These are phyloP conservation scores for Pitangus sulphuratus DNA, from an alignment of 2,797 vertebrate species.

Conservation along the genomic window DNA sequence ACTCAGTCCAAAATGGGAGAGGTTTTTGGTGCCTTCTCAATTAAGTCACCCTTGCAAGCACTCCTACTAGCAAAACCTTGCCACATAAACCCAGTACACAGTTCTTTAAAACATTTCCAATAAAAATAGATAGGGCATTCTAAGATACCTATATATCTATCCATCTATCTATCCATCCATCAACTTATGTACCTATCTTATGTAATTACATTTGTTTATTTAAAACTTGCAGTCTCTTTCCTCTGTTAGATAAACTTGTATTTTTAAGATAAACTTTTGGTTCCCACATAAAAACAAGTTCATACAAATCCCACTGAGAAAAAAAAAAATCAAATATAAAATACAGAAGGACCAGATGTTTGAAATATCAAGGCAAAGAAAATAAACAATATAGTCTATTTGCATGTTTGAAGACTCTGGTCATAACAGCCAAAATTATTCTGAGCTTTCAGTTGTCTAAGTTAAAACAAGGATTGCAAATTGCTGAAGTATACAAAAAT, in stretches of 20 bases:
- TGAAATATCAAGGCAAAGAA: not conserved
- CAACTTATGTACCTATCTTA: not conserved
- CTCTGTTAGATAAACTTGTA: not conserved
- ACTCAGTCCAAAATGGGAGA: not conserved
- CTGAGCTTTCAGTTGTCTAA: not conserved
- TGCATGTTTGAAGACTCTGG: not conserved
- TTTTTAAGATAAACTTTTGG: not conserved
- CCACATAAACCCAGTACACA: not conserved
- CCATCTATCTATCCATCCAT: not conserved
- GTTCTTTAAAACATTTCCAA: not conserved
- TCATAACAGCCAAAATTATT: not conserved
- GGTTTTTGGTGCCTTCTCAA: not conserved
- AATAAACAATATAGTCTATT: not conserved
- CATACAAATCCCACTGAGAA: not conserved
- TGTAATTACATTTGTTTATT: not conserved
- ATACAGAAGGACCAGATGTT: not conserved
- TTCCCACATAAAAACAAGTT: not conserved
- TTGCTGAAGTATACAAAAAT: not conserved
- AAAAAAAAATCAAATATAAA: not conserved
- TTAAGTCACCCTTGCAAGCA: not conserved
- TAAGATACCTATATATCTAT: not conserved
- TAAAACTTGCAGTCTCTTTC: not conserved
- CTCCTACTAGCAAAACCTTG: not conserved
- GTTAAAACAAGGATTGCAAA: not conserved
- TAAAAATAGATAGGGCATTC: fast-evolving